Conservation (phyloP, 2,888 invertebrate species). For the Drosophila seclusa region DNA sequence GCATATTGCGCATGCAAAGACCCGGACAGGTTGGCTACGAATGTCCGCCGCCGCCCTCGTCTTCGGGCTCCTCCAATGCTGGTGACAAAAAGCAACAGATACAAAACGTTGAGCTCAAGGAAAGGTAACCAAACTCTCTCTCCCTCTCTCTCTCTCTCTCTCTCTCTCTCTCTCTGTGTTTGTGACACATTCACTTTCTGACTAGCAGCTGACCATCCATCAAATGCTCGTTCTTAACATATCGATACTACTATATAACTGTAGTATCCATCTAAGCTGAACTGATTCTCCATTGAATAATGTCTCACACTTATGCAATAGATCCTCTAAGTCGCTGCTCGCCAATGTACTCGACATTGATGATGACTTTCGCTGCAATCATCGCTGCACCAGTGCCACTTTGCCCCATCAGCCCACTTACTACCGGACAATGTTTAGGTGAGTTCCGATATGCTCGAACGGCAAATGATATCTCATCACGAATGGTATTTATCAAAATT, state of each 20-base stretch:
- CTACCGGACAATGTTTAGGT: slow-evolving; percentile 90
- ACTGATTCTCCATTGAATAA: neutral
- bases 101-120: slow-evolving; percentile 94
- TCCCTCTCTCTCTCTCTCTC: neutral
- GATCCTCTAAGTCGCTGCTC: slow-evolving; percentile 96
- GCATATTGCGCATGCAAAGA: slow-evolving; percentile 96
- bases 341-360: slow-evolving; percentile 99
- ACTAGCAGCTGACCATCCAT: slow-evolving; percentile 10
- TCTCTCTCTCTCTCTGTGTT: neutral
- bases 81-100: slow-evolving; percentile 87
- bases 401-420: slow-evolving; percentile 87
- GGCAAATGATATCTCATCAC: neutral
- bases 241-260: neutral
- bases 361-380: slow-evolving; percentile 95
- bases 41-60: slow-evolving; percentile 85
- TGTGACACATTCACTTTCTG: neutral
- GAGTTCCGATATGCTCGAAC: slow-evolving; percentile 26
- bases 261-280: neutral
- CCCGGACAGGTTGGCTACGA: slow-evolving; percentile 87
- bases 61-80: slow-evolving; percentile 87
- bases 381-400: slow-evolving; percentile 86
- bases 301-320: slow-evolving; percentile 63
- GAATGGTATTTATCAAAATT: neutral
- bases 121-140: slow-evolving; percentile 85
- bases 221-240: slow-evolving; percentile 3